phyloP scores from a whole-genome alignment of 2,888 invertebrate genomes.

The Clitarchus hookeri region DNA sequence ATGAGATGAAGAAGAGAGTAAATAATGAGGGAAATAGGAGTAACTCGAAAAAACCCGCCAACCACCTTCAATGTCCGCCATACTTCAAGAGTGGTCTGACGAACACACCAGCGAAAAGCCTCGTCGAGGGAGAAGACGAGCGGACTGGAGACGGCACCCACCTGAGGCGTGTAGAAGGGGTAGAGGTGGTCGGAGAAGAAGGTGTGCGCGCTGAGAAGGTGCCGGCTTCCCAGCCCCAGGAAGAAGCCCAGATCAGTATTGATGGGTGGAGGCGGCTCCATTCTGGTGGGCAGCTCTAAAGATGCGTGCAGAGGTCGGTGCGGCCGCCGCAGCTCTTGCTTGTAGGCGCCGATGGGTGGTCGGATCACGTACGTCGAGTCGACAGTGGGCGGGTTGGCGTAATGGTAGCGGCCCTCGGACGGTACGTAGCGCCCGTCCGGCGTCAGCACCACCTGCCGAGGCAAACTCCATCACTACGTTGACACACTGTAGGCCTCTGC shows the following conservation, averaged over 20 bases:
- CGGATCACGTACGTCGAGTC: conserved; percentile 65
- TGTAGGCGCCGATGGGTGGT: conserved; percentile 49
- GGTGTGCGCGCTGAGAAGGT: not conserved
- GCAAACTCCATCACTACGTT: not conserved
- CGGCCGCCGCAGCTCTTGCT: conserved; percentile 30
- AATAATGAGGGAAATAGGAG: too few relatives aligned
- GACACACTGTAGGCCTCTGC: too few relatives aligned
- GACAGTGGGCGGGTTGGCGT: conserved; percentile 56
- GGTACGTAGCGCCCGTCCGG: conserved; percentile 59
- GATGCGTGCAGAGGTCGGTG: conserved; percentile 30
- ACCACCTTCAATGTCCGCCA: too few relatives aligned
- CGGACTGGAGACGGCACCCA: not conserved
- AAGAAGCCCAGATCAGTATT: not conserved
- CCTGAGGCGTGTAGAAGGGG: conserved; percentile 38
- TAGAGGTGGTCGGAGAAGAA: conserved; percentile 35
- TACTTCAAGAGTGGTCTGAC: too few relatives aligned
- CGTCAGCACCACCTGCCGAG: conserved; percentile 55
- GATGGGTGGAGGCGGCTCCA: not conserved
- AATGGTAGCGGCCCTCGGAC: conserved; percentile 57
- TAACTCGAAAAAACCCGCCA: too few relatives aligned
- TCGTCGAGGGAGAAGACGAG: too few relatives aligned
- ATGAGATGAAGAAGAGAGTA: too few relatives aligned
- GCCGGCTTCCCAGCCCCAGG: not conserved
- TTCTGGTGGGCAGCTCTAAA: conserved; percentile 30
- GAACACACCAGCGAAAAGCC: too few relatives aligned